Conservation (phyloP, 2,113 vertebrate species). For the Cavia aperea region DNA sequence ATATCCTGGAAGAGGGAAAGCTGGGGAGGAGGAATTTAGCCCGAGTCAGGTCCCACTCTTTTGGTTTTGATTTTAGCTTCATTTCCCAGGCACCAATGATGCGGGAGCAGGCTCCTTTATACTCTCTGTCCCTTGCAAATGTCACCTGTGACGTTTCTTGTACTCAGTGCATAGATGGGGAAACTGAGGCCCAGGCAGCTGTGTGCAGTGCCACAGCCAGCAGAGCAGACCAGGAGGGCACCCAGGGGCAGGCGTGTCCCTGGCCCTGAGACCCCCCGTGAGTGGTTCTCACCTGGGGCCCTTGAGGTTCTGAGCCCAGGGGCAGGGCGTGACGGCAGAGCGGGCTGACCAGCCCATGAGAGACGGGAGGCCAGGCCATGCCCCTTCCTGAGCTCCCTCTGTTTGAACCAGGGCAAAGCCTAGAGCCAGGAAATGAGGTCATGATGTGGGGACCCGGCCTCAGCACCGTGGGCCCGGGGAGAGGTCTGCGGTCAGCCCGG, state of each 20-base stretch:
- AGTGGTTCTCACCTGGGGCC: background rate
- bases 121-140: background rate
- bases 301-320: background rate
- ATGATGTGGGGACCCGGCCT: background rate
- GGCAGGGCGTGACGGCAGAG: too few relatives aligned
- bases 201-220: background rate
- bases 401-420: background rate
- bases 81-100: background rate
- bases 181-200: background rate
- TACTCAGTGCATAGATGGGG: background rate
- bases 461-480: background rate
- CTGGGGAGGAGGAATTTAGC: background rate
- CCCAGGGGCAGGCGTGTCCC: background rate
- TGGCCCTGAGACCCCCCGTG: background rate
- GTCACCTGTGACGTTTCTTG: background rate
- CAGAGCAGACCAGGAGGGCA: background rate
- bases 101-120: accelerated
- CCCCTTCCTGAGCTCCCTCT: background rate
- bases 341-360: background rate
- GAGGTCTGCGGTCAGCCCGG: background rate
- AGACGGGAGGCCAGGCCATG: background rate
- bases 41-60: accelerated
- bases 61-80: background rate
- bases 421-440: background rate
- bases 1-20: background rate